Conservation (phyloP, 1,140 invertebrate species). For the Macrobrachium rosenbergii region DNA sequence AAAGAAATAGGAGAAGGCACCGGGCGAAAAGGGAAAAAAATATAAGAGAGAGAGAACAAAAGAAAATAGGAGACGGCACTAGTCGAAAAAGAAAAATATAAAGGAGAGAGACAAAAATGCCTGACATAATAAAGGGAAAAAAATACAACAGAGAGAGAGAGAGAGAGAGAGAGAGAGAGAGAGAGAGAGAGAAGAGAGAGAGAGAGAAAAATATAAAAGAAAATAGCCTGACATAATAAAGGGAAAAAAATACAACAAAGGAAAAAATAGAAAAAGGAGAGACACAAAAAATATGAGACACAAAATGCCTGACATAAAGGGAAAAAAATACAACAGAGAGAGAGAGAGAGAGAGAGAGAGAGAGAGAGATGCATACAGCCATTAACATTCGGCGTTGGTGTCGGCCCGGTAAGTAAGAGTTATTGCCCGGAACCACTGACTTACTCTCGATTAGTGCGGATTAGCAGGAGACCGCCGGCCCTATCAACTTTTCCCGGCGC, state of each 20-base stretch:
- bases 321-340: background rate
- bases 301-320: background rate
- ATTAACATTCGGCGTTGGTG: background rate
- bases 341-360: background rate
- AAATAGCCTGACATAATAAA: background rate
- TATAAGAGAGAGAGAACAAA: too few relatives aligned
- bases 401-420: too few relatives aligned
- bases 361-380: too few relatives aligned
- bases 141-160: background rate
- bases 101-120: background rate
- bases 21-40: background rate
- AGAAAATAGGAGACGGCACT: too few relatives aligned
- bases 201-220: background rate
- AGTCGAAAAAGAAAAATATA: background rate
- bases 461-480: too few relatives aligned
- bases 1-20: slow-evolving; percentile 8
- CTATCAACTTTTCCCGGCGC: background rate
- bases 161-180: background rate
- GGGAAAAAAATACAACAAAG: too few relatives aligned
- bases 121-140: background rate
- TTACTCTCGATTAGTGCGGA: too few relatives aligned
- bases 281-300: too few relatives aligned
- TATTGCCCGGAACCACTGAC: too few relatives aligned
- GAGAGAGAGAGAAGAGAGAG: too few relatives aligned
- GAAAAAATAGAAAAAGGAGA: too few relatives aligned